A percentile compares a stretch with the other conserved stretches of the same genome.
Evolutionary conservation across 1,140 invertebrate genomes (phyloP).

Genomic region (Chironomus tepperi): DNA sequence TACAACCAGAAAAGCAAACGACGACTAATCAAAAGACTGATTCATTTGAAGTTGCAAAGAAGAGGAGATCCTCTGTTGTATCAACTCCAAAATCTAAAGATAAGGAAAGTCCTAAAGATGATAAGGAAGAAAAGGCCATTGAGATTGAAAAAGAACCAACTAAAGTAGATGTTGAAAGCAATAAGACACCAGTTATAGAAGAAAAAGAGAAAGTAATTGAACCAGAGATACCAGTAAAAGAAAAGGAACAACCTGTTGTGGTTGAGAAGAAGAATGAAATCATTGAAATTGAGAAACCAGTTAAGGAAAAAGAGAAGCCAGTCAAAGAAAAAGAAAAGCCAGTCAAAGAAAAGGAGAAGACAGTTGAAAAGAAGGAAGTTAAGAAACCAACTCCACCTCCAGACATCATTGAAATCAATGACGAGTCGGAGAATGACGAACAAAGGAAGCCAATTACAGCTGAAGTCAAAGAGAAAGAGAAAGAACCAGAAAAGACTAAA

Average conservation of each 20-base stretch:
- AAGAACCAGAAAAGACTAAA: too few relatives aligned
- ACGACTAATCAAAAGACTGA: background rate
- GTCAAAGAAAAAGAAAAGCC: background rate
- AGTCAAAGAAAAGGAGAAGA: background rate
- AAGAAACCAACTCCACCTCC: background rate
- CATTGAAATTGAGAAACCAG: constrained; percentile 17
- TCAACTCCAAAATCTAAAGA: background rate
- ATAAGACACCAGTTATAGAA: background rate
- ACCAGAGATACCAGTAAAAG: too few relatives aligned
- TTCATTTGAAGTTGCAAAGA: background rate
- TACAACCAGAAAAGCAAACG: background rate
- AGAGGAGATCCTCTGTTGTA: background rate
- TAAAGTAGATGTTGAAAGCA: background rate
- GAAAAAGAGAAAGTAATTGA: constrained; percentile 21
- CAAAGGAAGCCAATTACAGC: background rate
- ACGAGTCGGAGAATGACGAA: background rate
- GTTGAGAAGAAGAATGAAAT: constrained; percentile 18
- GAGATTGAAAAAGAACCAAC: background rate
- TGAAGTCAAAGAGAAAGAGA: too few relatives aligned
- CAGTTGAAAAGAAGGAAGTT: background rate
- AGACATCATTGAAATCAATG: background rate
- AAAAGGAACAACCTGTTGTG: too few relatives aligned
- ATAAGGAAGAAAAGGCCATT: constrained; percentile 22
- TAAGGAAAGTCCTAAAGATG: background rate
- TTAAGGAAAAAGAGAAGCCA: background rate